Evolutionary conservation across 37 sponge, comb jelly and placozoan genomes (phyloP), one percentile per base, ranked within the genome.

Genomic region (Dysidea cf. avara): DNA sequence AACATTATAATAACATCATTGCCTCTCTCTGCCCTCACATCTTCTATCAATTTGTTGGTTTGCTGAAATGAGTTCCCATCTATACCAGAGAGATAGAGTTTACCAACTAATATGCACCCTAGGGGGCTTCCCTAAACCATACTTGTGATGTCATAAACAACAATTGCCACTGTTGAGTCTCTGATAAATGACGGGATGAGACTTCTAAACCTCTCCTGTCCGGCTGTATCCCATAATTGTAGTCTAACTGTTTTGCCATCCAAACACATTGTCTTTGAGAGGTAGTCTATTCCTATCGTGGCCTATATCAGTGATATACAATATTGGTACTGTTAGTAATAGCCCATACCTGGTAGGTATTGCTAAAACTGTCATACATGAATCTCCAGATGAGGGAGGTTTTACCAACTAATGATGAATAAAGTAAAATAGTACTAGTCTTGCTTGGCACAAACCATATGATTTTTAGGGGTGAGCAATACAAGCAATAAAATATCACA

Each of bases 1-100:
- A 98, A 72, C 99, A 98, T 95, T 31, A 98, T 92, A 47, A 95
- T 95, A 79, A 95, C 99, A 74, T 98, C 99, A 63, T 85, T 85
- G 1, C 96, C 96, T 68, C 96, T 68, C 74, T 95, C 96, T 49
- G 93, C 83, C 13, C 96, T 71, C 14, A 98, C 96, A 50, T 98
- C 96, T 53, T 95, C 99, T 21, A 95, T 92, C 99, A 96, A 98
- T 51, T 95, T 88, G 53, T 86, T 88, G 32, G 82, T 84, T 57
- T 98, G 95, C 36, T 95, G 83, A 61, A 98, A 98, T n/a, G 99
- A 95, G 50, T 89, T 95, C 7, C 86, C 88, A 86, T 92, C 96
- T 96, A 55, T 25, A 63, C 25, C 38, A 3, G 32, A 31, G 64
- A 6, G 32, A 36, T 43, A 67, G 6, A 16, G 1, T 37, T 26